Percentiles rank a stretch among this genome's conserved stretches.
phyloP scores from a whole-genome alignment of 2,797 vertebrate genomes.

The Diplodus sargus region DNA sequence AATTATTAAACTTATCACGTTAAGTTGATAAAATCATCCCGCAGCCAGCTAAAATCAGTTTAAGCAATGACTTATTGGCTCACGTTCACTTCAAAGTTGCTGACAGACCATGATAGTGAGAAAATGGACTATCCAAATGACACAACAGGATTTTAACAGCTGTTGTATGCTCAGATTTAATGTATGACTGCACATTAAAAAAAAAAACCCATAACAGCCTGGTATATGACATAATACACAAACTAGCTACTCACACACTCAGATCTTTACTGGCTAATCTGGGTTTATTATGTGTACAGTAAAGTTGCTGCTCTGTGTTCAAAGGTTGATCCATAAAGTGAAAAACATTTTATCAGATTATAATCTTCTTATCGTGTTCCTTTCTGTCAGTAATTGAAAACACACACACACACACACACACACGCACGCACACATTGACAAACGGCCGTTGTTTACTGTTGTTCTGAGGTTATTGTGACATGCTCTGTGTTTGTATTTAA shows the following conservation, averaged over 20 bases:
- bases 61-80: neutral
- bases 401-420: neutral
- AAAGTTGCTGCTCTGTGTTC: conserved; percentile 40
- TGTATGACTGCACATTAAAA: neutral
- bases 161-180: neutral
- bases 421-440: neutral
- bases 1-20: neutral
- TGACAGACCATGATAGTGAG: neutral
- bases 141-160: neutral
- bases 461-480: conserved; percentile 13
- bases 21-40: conserved; percentile 1
- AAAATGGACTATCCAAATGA: conserved; percentile 1
- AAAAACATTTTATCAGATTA: conserved; percentile 34
- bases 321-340: conserved; percentile 65
- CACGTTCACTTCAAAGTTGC: neutral
- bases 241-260: neutral
- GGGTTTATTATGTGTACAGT: conserved; percentile 38
- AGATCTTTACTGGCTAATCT: conserved; percentile 24
- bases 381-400: conserved; percentile 1
- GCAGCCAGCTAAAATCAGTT: neutral
- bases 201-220: neutral
- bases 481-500: neutral
- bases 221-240: neutral
- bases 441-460: conserved; percentile 3
- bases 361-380: conserved; percentile 29